phyloP scores from a whole-genome alignment of 2,113 vertebrate species.

The Anolis carolinensis region DNA sequence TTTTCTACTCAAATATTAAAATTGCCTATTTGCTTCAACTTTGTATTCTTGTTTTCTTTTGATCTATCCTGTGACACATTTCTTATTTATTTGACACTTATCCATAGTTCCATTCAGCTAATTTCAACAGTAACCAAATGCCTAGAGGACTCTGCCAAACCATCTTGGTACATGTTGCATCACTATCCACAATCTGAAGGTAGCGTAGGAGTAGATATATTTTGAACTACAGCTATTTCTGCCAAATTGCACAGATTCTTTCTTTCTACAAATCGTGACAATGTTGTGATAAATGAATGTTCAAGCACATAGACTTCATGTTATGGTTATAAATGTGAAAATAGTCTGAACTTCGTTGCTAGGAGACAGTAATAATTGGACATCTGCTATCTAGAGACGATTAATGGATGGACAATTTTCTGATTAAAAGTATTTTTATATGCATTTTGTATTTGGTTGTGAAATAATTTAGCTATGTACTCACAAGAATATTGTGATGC shows the following conservation, averaged over 20 bases:
- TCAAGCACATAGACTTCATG: not conserved
- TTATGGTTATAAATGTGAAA: not conserved
- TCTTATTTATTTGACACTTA: not conserved
- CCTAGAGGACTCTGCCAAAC: not conserved
- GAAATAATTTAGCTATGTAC: constrained; percentile 6
- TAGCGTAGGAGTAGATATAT: constrained; percentile 8
- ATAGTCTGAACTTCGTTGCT: not conserved
- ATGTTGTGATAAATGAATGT: not conserved
- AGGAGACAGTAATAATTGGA: not conserved
- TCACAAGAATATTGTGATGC: constrained; percentile 18
- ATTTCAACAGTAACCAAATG: constrained; percentile 1
- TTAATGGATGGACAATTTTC: not conserved
- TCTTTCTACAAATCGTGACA: constrained; percentile 3
- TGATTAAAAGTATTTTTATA: not conserved
- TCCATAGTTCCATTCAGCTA: constrained; percentile 6
- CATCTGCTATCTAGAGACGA: not conserved
- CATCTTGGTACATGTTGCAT: not conserved
- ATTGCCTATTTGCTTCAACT: not conserved
- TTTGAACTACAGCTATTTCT: not conserved
- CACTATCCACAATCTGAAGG: not conserved
- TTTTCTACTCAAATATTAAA: not conserved
- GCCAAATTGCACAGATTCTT: not conserved
- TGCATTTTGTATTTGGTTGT: not conserved
- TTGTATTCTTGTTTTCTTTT: not conserved
- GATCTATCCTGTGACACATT: not conserved